Percentiles rank a stretch among this genome's conserved stretches.
Evolutionary conservation across 2,797 vertebrate genomes (phyloP).

Genomic region (Cheirogaleus major): DNA sequence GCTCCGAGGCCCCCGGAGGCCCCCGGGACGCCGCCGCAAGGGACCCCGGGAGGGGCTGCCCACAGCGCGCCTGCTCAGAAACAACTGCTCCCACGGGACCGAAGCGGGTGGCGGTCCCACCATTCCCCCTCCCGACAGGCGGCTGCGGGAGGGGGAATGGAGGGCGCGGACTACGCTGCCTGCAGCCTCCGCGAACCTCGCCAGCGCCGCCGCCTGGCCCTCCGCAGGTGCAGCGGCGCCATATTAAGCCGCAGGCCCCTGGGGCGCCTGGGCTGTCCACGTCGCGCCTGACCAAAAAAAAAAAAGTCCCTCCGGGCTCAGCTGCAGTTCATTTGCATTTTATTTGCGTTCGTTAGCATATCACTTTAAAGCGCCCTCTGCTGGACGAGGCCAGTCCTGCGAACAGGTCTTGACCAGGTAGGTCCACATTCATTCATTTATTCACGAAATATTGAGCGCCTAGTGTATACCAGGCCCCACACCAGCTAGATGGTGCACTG

Average conservation of each 20-base stretch:
- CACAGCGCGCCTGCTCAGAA: slow-evolving; percentile 74
- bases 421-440: not conserved
- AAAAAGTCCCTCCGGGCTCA: rapidly evolving
- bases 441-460: not conserved
- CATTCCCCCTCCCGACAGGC: no score
- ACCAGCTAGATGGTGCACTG: not conserved
- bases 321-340: not conserved
- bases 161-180: not conserved
- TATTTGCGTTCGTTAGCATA: not conserved
- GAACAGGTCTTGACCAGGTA: not conserved
- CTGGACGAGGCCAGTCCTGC: not conserved
- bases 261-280: slow-evolving; percentile 34
- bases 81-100: not conserved
- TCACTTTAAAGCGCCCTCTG: not conserved
- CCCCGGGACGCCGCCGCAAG: slow-evolving; percentile 75
- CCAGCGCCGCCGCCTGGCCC: no score
- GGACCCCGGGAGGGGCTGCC: slow-evolving; percentile 74
- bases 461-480: not conserved
- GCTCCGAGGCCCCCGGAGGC: slow-evolving; percentile 70
- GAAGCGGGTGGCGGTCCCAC: not conserved
- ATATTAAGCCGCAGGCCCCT: not conserved
- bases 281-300: slow-evolving; percentile 52
- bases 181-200: not conserved
- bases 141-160: not conserved
- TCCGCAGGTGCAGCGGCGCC: not conserved